Percentiles rank a stretch among this genome's conserved stretches.
Conservation (phyloP, 2,113 vertebrate species). For the Scortum barcoo region DNA sequence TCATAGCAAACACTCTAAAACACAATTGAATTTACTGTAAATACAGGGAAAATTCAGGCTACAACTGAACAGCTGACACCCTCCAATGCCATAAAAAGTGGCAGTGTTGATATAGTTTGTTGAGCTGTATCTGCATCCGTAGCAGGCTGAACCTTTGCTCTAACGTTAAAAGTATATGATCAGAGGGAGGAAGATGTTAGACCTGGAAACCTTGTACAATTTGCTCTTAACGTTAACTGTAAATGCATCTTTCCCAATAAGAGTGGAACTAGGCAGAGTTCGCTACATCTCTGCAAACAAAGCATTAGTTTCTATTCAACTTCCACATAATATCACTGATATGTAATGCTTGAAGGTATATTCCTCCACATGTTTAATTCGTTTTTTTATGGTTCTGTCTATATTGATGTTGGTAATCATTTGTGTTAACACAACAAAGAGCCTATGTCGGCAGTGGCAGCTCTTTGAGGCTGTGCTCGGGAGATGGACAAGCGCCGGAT, state of each 20-base stretch:
- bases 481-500: not conserved
- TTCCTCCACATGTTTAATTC: not conserved
- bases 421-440: not conserved
- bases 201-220: conserved; percentile 12
- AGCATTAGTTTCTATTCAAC: not conserved
- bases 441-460: not conserved
- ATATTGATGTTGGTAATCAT: not conserved
- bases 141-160: not conserved
- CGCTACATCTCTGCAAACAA: not conserved
- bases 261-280: not conserved
- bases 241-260: not conserved
- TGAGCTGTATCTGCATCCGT: not conserved
- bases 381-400: not conserved
- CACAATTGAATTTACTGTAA: not conserved
- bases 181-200: not conserved
- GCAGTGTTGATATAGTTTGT: not conserved
- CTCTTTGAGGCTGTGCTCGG: not conserved
- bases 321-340: not conserved
- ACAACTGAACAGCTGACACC: no score
- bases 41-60: not conserved
- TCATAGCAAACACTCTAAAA: not conserved
- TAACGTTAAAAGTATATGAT: not conserved
- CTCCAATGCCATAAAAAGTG: not conserved
- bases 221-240: not conserved
- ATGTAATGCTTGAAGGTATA: not conserved